phyloP scores from a whole-genome alignment of 1,140 invertebrate species.

The Centruroides vittatus region DNA sequence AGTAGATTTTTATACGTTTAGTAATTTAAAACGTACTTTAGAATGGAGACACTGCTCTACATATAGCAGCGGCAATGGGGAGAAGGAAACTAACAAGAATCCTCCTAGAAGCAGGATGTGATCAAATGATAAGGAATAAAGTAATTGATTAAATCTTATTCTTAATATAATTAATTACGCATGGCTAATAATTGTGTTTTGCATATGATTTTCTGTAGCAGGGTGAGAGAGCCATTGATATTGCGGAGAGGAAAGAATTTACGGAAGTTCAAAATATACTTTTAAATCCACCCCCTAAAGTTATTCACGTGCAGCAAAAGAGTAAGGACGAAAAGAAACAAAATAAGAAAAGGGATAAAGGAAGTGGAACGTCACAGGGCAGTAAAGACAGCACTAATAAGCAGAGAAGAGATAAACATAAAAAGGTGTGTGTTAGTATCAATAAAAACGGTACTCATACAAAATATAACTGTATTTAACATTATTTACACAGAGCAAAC shows the following conservation, averaged over 20 bases:
- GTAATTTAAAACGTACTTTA: slow-evolving; percentile 24
- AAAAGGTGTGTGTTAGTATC: not conserved
- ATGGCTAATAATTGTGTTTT: not conserved
- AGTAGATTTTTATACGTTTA: slow-evolving; percentile 10
- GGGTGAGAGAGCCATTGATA: slow-evolving; percentile 76
- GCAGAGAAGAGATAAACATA: slow-evolving; percentile 21
- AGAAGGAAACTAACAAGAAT: slow-evolving; percentile 80
- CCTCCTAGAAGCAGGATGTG: slow-evolving; percentile 69
- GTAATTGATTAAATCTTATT: slow-evolving; percentile 24
- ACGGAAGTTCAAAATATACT: slow-evolving; percentile 65
- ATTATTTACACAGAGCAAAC: slow-evolving; percentile 13
- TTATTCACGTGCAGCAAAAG: slow-evolving; percentile 23
- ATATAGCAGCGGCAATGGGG: slow-evolving; percentile 87
- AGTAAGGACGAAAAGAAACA: slow-evolving; percentile 27
- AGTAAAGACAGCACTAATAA: slow-evolving; percentile 15
- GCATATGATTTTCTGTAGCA: slow-evolving; percentile 36
- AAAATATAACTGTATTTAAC: too few species aligned
- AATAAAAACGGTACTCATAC: too few species aligned
- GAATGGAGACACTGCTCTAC: slow-evolving; percentile 87
- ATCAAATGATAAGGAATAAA: slow-evolving; percentile 65
- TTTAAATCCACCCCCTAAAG: slow-evolving; percentile 42
- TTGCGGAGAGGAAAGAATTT: slow-evolving; percentile 70
- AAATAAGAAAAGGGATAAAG: slow-evolving; percentile 13
- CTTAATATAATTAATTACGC: not conserved
- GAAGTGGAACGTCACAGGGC: slow-evolving; percentile 20